These are phyloP conservation scores for Electrona antarctica DNA, from an alignment of 2,113 vertebrate species.

Conservation along the genomic window DNA sequence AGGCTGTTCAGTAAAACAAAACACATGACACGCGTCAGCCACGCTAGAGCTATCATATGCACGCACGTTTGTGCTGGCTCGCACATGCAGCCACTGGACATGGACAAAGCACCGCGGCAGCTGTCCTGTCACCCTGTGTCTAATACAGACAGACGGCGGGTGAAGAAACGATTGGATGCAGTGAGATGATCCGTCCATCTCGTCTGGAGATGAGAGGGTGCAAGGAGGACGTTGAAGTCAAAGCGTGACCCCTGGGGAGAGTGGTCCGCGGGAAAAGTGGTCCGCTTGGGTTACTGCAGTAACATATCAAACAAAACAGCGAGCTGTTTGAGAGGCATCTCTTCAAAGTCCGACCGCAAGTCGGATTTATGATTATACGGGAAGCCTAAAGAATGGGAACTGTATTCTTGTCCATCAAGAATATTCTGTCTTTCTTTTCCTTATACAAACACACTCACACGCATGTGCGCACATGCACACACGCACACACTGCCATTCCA, in stretches of 20 bases:
- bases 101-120: constrained; percentile 50
- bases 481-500: constrained; percentile 52
- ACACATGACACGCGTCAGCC: constrained; percentile 54
- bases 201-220: constrained; percentile 29
- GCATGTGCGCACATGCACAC: constrained; percentile 27
- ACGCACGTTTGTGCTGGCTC: constrained; percentile 29
- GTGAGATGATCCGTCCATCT: constrained; percentile 43
- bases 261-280: constrained; percentile 36
- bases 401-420: constrained; percentile 15
- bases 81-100: constrained; percentile 27
- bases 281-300: constrained; percentile 54
- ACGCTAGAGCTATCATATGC: constrained; percentile 57
- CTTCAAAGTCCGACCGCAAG: constrained; percentile 31
- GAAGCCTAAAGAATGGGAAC: constrained; percentile 4
- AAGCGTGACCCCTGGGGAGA: constrained; percentile 15
- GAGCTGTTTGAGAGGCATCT: neutral
- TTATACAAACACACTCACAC: neutral
- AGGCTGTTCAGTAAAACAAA: constrained; percentile 62
- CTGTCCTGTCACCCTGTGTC: constrained; percentile 63
- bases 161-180: constrained; percentile 72
- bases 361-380: constrained; percentile 22
- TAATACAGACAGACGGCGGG: constrained; percentile 62
- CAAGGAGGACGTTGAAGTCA: constrained; percentile 43
- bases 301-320: constrained; percentile 40
- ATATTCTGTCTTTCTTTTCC: constrained; percentile 4